Evolutionary conservation across 2,888 invertebrate species (phyloP).

Genomic region (Heteropelma amictum): DNA sequence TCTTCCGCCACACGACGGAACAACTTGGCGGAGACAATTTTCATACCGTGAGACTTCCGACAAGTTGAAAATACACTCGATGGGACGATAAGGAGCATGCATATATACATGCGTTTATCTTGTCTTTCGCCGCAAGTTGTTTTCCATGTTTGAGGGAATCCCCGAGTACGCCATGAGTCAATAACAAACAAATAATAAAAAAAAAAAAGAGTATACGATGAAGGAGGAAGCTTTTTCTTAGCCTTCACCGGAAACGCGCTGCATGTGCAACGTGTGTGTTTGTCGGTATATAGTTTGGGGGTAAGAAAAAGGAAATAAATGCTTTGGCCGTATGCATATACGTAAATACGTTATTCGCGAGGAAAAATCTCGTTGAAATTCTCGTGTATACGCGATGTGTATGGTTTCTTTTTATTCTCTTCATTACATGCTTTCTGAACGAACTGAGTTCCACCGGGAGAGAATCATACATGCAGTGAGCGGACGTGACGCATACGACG

Average conservation of each 20-base stretch:
- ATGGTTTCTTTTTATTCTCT: constrained; percentile 16
- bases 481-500: too few relatives aligned
- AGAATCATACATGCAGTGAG: too few relatives aligned
- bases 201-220: too few relatives aligned
- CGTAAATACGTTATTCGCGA: constrained; percentile 30
- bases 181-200: neutral
- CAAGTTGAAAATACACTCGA: constrained; percentile 13
- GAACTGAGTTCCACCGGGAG: neutral
- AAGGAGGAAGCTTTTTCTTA: too few relatives aligned
- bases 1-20: neutral
- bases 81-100: neutral
- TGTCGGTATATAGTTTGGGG: too few relatives aligned
- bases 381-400: neutral
- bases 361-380: constrained; percentile 23
- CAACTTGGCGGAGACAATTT: constrained; percentile 8
- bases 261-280: too few relatives aligned
- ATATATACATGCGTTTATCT: neutral
- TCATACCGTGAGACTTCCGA: neutral
- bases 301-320: constrained; percentile 33
- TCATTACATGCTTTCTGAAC: too few relatives aligned
- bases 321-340: constrained; percentile 29
- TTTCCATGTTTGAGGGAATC: neutral
- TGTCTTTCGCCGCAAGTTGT: neutral
- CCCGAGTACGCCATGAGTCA: neutral
- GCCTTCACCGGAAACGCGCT: too few relatives aligned